Percentiles rank a stretch among this genome's conserved stretches.
Evolutionary conservation across 2,888 invertebrate genomes (phyloP).

Genomic region (Noctua pronuba): DNA sequence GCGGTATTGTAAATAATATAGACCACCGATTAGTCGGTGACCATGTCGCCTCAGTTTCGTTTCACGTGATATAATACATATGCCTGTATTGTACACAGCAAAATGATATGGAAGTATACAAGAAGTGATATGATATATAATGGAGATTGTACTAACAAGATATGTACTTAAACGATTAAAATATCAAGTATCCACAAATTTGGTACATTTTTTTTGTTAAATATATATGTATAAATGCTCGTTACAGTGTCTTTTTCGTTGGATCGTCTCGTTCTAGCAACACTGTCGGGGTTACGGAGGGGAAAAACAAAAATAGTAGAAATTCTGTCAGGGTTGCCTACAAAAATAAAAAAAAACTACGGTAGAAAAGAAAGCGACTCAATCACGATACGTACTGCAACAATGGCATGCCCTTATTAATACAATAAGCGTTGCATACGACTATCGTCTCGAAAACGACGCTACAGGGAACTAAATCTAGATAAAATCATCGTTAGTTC

Average conservation of each 20-base stretch:
- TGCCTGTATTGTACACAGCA: constrained; percentile 84
- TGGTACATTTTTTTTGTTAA: constrained; percentile 81
- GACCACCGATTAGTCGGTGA: constrained; percentile 66
- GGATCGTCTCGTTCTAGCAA: constrained; percentile 82
- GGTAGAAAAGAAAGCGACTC: constrained; percentile 80
- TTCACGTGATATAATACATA: constrained; percentile 83
- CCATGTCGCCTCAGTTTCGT: constrained; percentile 71
- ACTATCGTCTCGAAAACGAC: constrained; percentile 78
- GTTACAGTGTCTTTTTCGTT: constrained; percentile 88
- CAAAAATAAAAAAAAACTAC: constrained; percentile 60
- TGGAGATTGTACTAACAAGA: constrained; percentile 89
- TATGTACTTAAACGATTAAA: constrained; percentile 88
- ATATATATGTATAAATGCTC: constrained; percentile 86
- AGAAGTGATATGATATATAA: constrained; percentile 88
- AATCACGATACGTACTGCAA: constrained; percentile 90
- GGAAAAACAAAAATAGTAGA: constrained; percentile 76
- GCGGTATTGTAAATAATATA: constrained; percentile 69
- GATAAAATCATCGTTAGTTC: constrained; percentile 69
- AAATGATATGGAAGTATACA: constrained; percentile 90
- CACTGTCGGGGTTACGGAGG: constrained; percentile 77
- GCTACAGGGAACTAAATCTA: constrained; percentile 81
- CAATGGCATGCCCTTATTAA: constrained; percentile 88
- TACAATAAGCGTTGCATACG: constrained; percentile 91
- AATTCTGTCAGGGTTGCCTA: constrained; percentile 72
- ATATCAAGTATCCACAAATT: constrained; percentile 83